Evolutionary conservation across 2,888 invertebrate species (phyloP).

Genomic region (Drosophila mimetica): DNA sequence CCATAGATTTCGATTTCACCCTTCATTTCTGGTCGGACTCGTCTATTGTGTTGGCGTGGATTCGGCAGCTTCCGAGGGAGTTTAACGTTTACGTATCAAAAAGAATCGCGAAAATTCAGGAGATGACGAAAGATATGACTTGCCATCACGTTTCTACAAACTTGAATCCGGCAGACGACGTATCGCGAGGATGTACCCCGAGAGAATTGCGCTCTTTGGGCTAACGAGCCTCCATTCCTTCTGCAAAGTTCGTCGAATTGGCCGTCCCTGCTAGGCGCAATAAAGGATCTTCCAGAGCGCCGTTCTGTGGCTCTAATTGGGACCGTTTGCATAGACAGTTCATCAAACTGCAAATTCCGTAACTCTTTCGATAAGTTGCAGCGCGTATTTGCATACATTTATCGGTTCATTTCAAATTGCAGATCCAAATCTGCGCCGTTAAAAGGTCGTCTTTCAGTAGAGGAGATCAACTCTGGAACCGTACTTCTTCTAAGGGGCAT

Average conservation of each 20-base stretch:
- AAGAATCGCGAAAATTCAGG: not conserved
- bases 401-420: too few species aligned
- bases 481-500: too few species aligned
- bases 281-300: not conserved
- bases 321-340: not conserved
- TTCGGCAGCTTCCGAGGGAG: not conserved
- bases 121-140: not conserved
- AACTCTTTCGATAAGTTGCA: not conserved
- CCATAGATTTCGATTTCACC: not conserved
- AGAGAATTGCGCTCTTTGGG: too few species aligned
- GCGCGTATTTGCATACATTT: not conserved
- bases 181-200: not conserved
- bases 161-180: not conserved
- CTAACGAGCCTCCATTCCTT: not conserved
- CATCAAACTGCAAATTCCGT: not conserved
- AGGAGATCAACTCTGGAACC: not conserved
- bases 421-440: too few species aligned
- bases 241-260: not conserved
- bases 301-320: not conserved
- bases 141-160: not conserved
- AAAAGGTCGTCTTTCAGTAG: too few species aligned
- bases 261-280: not conserved
- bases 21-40: not conserved
- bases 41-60: not conserved
- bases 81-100: not conserved